Percentiles rank a stretch among this genome's conserved stretches.
phyloP scores from a whole-genome alignment of 1,140 invertebrate genomes.

The Brachionus rubens region DNA sequence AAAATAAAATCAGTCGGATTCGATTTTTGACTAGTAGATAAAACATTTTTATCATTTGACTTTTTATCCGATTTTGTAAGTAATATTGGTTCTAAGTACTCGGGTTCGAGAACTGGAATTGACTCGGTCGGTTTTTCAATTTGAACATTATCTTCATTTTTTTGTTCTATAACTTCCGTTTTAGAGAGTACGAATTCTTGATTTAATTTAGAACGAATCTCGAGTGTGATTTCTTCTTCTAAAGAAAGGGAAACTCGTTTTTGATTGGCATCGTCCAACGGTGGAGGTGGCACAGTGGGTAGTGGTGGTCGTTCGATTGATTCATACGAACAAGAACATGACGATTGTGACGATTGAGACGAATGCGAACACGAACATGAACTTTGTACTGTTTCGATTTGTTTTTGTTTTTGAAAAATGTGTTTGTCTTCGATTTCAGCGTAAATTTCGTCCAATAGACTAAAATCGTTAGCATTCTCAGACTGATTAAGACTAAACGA shows the following conservation, averaged over 20 bases:
- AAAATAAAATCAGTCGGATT: not conserved
- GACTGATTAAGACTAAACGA: not conserved
- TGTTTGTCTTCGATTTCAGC: slow-evolving; percentile 36
- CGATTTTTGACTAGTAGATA: not conserved
- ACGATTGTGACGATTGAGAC: not conserved
- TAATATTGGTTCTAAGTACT: slow-evolving; percentile 4
- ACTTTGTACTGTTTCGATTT: not conserved
- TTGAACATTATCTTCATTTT: not conserved
- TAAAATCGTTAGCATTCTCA: not conserved
- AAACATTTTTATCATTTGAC: not conserved
- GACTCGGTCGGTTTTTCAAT: not conserved
- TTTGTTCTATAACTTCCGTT: not conserved
- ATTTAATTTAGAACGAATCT: slow-evolving; percentile 14
- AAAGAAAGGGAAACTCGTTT: not conserved
- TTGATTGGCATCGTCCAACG: not conserved
- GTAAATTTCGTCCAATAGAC: slow-evolving; percentile 25
- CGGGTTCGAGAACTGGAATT: not conserved
- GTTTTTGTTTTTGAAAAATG: not conserved
- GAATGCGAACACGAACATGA: slow-evolving; percentile 4
- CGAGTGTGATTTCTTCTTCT: slow-evolving; percentile 17
- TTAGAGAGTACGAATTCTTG: not conserved
- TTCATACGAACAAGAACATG: not conserved
- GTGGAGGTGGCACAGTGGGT: not conserved
- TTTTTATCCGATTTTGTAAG: not conserved
- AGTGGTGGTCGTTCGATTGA: not conserved